Evolutionary conservation across 2,888 invertebrate species (phyloP).

Genomic region (Ametastegia equiseti): DNA sequence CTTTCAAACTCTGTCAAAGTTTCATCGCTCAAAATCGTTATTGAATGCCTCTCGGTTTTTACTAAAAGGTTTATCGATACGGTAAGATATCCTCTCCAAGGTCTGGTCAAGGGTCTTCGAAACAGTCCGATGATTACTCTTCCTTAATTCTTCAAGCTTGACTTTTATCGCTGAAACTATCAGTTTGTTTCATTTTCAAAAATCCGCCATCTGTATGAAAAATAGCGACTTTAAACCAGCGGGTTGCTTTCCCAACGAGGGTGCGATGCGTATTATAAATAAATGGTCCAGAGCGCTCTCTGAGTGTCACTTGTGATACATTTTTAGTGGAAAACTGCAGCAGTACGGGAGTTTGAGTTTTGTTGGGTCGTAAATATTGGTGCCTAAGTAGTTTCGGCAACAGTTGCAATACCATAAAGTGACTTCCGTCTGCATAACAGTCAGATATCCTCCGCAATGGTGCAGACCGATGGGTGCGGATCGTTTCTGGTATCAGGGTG

Average conservation of each 20-base stretch:
- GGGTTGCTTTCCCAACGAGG: background rate
- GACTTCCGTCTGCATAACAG: slow-evolving; percentile 4
- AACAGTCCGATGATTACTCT: no score
- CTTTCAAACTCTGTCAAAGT: slow-evolving; percentile 29
- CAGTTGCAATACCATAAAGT: slow-evolving; percentile 45
- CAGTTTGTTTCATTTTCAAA: background rate
- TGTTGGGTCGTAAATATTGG: slow-evolving; percentile 30
- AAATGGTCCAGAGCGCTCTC: background rate
- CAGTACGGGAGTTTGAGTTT: background rate
- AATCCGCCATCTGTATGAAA: background rate
- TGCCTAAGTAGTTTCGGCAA: slow-evolving; percentile 21
- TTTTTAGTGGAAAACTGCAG: slow-evolving; percentile 3
- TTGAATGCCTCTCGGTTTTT: background rate
- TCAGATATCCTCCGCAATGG: slow-evolving; percentile 36
- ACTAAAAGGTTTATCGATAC: background rate
- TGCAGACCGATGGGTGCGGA: slow-evolving; percentile 22
- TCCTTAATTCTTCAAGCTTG: background rate
- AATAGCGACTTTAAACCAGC: background rate
- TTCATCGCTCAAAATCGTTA: slow-evolving; percentile 4
- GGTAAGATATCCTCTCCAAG: no score
- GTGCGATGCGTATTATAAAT: background rate
- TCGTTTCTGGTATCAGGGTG: slow-evolving; percentile 10
- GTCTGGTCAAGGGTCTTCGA: no score
- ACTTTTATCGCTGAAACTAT: background rate
- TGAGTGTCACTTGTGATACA: slow-evolving; percentile 7